Base-by-base conservation (phyloP, 1,140 invertebrate species). In the Lucilia cuprina region DNA sequence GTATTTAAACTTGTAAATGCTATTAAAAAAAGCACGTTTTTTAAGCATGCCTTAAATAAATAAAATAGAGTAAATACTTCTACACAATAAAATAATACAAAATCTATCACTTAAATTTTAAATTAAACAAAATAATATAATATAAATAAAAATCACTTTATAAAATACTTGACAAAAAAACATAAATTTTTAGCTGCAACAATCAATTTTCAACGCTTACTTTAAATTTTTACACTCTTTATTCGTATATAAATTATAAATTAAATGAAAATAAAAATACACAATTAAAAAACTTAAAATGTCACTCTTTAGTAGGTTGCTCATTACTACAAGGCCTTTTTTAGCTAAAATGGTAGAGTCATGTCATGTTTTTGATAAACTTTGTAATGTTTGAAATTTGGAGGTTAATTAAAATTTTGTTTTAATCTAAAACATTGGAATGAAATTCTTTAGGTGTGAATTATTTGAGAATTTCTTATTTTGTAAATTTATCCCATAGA, bases 161-260 rank as follows among this genome's bases (percentile, higher is more conserved):
- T 75, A 41, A 83, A 83, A 70, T 10, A 21, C 5, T 10, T 25
- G 4, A 82, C 21, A 47, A 65, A 83, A 60, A 82, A 83, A 34
- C 3, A 83, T 19, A 83, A 74, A 55, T 55, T 74, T 84, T 84
- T 84, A 84, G 83, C 83, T 78, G 83, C 83, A 84, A 84, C 83
- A 84, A 84, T 84, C 83, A 84, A 77, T 80, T 70, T 78, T 84
- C 47, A 84, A 84, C 74, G 83, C 83, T 84, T 84, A 84, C 47
- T 78, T 80, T 84, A 84, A 30, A 34, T 83, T 70, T 70, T 70
- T 70, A 70, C 65, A 70, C 65, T 41, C 41, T 70, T 70, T 21
- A 70, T 70, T 21, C 65, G 19, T 30, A 82, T 55, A 83, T 83
- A 70, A 82, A 50, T 70, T 70, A 65, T n/a, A 65, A 65, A 65